Evolutionary conservation across 2,888 invertebrate species (phyloP).

Genomic region (Drosophila diplacantha): DNA sequence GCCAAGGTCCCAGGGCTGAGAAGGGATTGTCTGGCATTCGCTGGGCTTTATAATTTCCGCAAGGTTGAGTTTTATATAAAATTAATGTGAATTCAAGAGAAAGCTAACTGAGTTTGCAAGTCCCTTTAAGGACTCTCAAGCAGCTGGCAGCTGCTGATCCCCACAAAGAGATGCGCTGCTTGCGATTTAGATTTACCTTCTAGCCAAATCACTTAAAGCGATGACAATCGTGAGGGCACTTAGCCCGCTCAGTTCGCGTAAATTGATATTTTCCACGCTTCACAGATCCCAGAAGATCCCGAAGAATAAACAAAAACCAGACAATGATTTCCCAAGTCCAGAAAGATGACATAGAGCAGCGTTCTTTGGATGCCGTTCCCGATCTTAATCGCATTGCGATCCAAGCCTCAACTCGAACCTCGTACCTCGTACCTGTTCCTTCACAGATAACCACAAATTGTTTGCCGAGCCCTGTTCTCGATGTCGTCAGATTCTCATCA

Average conservation of each 20-base stretch:
- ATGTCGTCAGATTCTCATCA: constrained; percentile 66
- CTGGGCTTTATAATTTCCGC: neutral
- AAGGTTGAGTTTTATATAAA: neutral
- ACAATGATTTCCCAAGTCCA: constrained; percentile 39
- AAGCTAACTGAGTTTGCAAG: neutral
- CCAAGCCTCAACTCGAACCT: constrained; percentile 36
- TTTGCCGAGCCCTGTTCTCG: constrained; percentile 52
- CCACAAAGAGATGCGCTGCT: constrained; percentile 50
- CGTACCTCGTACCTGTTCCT: constrained; percentile 57
- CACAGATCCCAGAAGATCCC: constrained; percentile 4
- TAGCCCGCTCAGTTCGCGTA: constrained; percentile 44
- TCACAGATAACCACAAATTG: constrained; percentile 66
- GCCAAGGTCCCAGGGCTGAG: neutral
- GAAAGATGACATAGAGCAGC: constrained; percentile 59
- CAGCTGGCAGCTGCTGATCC: constrained; percentile 27
- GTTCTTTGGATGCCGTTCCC: constrained; percentile 18
- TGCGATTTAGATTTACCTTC: constrained; percentile 38
- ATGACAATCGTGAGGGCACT: constrained; percentile 54
- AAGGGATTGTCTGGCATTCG: neutral
- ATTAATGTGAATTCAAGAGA: neutral
- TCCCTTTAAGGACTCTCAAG: neutral
- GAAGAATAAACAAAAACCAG: constrained; percentile 3
- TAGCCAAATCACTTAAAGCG: constrained; percentile 58
- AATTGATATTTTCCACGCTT: constrained; percentile 67
- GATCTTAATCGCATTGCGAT: constrained; percentile 54